phyloP scores from a whole-genome alignment of 2,888 invertebrate genomes.

The Drosophila nr. fundita region DNA sequence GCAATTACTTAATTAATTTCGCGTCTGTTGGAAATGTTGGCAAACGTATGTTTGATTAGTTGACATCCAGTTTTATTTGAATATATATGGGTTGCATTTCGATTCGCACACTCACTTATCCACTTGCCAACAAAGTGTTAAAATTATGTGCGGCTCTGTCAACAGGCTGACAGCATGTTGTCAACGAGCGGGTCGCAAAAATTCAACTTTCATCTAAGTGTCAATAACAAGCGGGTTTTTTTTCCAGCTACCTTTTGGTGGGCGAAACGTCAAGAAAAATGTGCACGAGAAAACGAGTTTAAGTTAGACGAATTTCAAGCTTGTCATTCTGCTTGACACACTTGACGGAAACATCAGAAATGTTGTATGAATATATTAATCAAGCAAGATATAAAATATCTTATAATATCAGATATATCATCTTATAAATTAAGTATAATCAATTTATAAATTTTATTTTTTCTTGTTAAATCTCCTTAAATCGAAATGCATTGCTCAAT shows the following conservation, averaged over 20 bases:
- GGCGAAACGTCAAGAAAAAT: not conserved
- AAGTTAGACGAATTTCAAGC: not conserved
- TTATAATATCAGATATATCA: no score
- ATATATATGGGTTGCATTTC: not conserved
- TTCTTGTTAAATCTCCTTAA: not conserved
- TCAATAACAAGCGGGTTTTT: slow-evolving; percentile 4
- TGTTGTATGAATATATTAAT: not conserved
- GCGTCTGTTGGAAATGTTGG: not conserved
- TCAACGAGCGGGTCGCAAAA: not conserved
- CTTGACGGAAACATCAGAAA: not conserved
- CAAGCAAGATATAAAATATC: not conserved
- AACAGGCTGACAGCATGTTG: slow-evolving; percentile 1
- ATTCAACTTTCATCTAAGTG: slow-evolving; percentile 6
- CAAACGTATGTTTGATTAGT: not conserved
- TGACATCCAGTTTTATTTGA: not conserved
- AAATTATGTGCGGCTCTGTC: slow-evolving; percentile 2
- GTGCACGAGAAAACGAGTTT: not conserved
- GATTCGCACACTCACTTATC: not conserved
- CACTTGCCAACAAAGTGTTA: slow-evolving; percentile 1
- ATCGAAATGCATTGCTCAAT: not conserved
- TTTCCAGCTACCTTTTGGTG: not conserved
- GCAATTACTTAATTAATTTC: not conserved
- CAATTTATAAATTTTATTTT: not conserved
- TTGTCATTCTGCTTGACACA: not conserved
- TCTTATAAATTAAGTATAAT: not conserved